Percentiles rank a stretch among this genome's conserved stretches.
phyloP scores from a whole-genome alignment of 2,888 invertebrate species.

The Gasteruption jaculator region DNA sequence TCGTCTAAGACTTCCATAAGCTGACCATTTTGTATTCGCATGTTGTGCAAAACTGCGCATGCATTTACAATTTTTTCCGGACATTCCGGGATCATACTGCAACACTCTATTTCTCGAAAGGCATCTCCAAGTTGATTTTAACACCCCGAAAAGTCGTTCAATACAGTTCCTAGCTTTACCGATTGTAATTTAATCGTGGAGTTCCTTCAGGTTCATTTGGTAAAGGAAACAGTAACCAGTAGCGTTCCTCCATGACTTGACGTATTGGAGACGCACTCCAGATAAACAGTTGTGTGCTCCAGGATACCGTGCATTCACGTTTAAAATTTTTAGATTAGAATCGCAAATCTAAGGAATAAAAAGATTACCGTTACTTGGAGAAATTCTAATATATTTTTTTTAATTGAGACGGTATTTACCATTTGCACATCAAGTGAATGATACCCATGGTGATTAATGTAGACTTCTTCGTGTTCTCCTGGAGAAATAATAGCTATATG shows the following conservation, averaged over 20 bases:
- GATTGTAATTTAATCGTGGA: constrained; percentile 13
- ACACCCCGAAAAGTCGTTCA: constrained; percentile 18
- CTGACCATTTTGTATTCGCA: constrained; percentile 15
- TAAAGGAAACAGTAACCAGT: constrained; percentile 15
- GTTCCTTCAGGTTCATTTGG: constrained; percentile 11
- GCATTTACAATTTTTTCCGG: constrained; percentile 24
- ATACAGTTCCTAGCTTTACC: constrained; percentile 13
- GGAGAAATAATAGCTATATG: constrained; percentile 13
- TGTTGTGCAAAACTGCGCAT: constrained; percentile 23
- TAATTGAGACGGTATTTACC: constrained; percentile 15
- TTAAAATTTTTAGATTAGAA: constrained; percentile 1
- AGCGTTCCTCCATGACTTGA: constrained; percentile 12
- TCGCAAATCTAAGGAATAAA: constrained; percentile 6
- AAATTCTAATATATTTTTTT: too few relatives aligned
- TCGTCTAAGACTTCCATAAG: constrained; percentile 9
- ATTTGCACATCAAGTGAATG: constrained; percentile 21
- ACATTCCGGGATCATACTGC: constrained; percentile 17
- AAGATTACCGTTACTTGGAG: too few relatives aligned
- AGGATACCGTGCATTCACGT: constrained; percentile 11
- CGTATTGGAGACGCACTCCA: constrained; percentile 12
- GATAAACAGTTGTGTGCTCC: constrained; percentile 20
- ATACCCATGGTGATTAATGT: constrained; percentile 17
- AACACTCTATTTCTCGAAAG: constrained; percentile 21
- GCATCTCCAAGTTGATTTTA: constrained; percentile 23
- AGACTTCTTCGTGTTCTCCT: constrained; percentile 13